Evolutionary conservation across 2,888 invertebrate species (phyloP).

Genomic region (Andrena hattorfiana): DNA sequence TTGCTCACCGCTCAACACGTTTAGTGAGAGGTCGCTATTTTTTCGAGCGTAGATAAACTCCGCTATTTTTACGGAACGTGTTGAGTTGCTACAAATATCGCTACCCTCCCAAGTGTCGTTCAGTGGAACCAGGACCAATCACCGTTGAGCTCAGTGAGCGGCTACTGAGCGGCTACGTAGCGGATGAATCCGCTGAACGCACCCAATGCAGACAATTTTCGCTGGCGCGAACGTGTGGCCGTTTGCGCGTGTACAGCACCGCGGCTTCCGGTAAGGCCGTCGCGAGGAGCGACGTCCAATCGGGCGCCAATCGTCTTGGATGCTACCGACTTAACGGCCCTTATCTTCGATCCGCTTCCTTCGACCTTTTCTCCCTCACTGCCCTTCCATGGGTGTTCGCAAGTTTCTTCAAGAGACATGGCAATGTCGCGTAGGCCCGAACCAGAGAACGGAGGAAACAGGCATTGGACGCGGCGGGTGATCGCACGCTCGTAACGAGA

Average conservation of each 20-base stretch:
- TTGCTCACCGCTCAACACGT: too few species aligned
- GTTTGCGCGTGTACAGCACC: conserved; percentile 46
- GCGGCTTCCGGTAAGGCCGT: conserved; percentile 64
- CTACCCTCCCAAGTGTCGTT: too few species aligned
- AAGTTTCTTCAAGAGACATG: conserved; percentile 56
- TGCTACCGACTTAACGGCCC: conserved; percentile 70
- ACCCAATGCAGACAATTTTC: conserved; percentile 1
- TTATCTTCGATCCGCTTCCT: conserved; percentile 65
- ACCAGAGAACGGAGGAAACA: conserved; percentile 51
- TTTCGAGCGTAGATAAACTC: too few species aligned
- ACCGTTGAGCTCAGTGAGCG: too few species aligned
- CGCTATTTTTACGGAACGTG: too few species aligned
- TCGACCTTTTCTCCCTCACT: conserved; percentile 65
- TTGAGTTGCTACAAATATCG: too few species aligned
- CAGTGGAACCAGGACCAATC: too few species aligned
- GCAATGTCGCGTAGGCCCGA: conserved; percentile 68
- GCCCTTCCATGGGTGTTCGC: conserved; percentile 48
- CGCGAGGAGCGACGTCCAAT: conserved; percentile 60
- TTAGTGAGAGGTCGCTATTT: too few species aligned
- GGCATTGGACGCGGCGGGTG: conserved; percentile 43
- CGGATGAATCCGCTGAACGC: too few species aligned
- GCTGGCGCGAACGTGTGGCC: conserved; percentile 8
- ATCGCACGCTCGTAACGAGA: conserved; percentile 52
- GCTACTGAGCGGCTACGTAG: too few species aligned
- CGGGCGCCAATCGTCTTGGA: conserved; percentile 67